Evolutionary conservation across 2,113 vertebrate genomes (phyloP).

Genomic region (Brachionichthys hirsutus): DNA sequence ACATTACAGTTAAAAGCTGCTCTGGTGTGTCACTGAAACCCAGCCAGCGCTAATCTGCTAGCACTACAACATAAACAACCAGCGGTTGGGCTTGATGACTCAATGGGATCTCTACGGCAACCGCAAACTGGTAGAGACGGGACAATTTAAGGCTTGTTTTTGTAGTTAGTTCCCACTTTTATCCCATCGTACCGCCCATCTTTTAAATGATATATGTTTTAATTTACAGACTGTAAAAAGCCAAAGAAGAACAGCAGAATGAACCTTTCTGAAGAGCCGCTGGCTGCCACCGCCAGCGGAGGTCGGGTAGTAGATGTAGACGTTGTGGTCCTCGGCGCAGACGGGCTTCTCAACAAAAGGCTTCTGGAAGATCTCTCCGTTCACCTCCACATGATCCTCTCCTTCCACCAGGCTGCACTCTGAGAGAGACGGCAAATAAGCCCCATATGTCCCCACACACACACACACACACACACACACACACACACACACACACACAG

Average conservation of each 20-base stretch:
- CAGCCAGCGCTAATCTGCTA: no score
- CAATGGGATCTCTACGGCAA: no score
- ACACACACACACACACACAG: conserved; percentile 5
- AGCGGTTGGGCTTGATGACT: no score
- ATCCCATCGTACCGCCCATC: no score
- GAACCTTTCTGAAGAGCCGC: conserved; percentile 96
- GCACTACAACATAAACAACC: no score
- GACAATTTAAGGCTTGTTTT: no score
- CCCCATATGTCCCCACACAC: not conserved
- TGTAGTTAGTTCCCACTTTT: not conserved
- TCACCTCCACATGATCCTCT: conserved; percentile 97
- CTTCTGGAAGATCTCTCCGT: conserved; percentile 94
- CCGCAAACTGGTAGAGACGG: no score
- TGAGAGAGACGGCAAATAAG: conserved; percentile 51
- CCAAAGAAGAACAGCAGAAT: not conserved
- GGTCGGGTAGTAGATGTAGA: conserved; percentile 98
- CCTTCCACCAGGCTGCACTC: conserved; percentile 95
- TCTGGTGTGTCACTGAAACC: no score
- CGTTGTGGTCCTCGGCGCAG: conserved; percentile 98
- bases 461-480: conserved; percentile 16
- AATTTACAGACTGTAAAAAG: not conserved
- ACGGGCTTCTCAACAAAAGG: conserved; percentile 99
- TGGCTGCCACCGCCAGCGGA: conserved; percentile 97
- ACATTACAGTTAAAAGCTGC: no score
- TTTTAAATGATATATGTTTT: not conserved